Conservation (phyloP, 1,140 invertebrate species). For the Aplysia californica region DNA sequence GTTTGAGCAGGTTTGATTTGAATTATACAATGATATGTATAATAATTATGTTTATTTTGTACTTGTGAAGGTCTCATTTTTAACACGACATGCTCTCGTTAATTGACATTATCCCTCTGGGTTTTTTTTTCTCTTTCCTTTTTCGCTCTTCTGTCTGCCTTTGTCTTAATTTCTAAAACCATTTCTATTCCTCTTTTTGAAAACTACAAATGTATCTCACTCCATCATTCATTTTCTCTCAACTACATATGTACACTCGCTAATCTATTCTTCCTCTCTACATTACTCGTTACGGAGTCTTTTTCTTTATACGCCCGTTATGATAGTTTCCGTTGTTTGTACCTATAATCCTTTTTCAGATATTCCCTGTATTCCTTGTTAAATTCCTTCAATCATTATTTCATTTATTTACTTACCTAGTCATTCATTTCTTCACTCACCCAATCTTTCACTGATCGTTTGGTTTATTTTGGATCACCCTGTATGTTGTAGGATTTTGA, state of each 20-base stretch:
- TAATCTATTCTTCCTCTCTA: not conserved
- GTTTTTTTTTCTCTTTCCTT: not conserved
- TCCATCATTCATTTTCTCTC: conserved; percentile 1
- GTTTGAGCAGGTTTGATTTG: too few relatives aligned
- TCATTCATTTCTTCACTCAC: not conserved
- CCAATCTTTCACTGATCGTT: not conserved
- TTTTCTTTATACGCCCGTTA: not conserved
- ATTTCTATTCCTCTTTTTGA: not conserved
- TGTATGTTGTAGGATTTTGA: too few relatives aligned
- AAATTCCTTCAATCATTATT: not conserved
- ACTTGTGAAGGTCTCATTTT: too few relatives aligned
- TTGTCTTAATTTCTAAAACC: not conserved
- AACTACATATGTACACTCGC: too few relatives aligned
- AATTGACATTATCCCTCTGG: not conserved
- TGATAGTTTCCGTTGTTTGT: not conserved
- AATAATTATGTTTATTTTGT: too few relatives aligned
- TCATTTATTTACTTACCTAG: not conserved
- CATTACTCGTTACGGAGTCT: not conserved
- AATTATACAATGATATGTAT: too few relatives aligned
- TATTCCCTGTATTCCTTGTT: not conserved
- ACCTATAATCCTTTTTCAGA: not conserved
- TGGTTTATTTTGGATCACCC: too few relatives aligned
- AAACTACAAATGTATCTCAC: not conserved
- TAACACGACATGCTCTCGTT: too few relatives aligned
- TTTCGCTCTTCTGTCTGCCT: not conserved